Percentiles rank a stretch among this genome's conserved stretches.
Evolutionary conservation across 2,888 invertebrate species (phyloP).

Genomic region (Graphium colonna): DNA sequence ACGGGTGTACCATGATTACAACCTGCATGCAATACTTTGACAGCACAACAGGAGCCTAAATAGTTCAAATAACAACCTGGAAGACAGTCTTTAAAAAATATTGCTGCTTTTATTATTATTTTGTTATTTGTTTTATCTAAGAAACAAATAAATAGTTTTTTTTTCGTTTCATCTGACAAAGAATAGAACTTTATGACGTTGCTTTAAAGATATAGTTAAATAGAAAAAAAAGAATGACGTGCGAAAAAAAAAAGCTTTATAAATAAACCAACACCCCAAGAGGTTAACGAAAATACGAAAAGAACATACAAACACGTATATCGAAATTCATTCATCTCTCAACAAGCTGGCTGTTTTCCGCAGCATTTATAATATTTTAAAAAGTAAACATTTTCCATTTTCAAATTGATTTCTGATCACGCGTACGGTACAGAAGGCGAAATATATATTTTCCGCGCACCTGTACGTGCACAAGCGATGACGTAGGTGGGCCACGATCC

Average conservation of each 20-base stretch:
- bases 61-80: background rate
- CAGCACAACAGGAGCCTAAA: conserved; percentile 6
- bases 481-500: conserved; percentile 18
- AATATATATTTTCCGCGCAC: background rate
- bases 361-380: background rate
- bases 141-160: no score
- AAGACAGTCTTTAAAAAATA: no score
- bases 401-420: background rate
- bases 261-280: no score
- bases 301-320: no score
- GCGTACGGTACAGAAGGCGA: background rate
- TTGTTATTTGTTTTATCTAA: no score
- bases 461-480: background rate
- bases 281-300: no score
- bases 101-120: no score
- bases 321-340: background rate
- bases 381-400: background rate
- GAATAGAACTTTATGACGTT: no score
- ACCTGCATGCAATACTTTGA: background rate
- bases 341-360: background rate
- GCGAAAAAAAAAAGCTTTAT: no score
- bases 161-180: no score
- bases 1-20: background rate
- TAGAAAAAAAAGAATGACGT: no score
- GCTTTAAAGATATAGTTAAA: no score